Conservation (phyloP, 2,888 invertebrate genomes). For the Drosophila bunnanda region DNA sequence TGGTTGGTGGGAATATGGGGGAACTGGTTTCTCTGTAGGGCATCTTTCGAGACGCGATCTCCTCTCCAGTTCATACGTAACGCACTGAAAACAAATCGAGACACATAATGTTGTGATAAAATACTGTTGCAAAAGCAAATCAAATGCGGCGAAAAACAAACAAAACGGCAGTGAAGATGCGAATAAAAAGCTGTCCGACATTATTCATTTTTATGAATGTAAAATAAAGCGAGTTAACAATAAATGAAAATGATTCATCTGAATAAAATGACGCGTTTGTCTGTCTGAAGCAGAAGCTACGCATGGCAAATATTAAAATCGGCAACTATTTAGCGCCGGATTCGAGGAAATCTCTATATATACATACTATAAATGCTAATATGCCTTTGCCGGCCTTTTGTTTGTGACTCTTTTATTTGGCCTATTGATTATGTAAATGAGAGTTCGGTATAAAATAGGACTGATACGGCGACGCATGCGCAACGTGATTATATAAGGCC, state of each 20-base stretch:
- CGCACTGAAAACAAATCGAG: conserved; percentile 31
- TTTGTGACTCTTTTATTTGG: conserved; percentile 24
- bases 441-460: conserved; percentile 8
- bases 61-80: conserved; percentile 61
- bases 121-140: conserved; percentile 60
- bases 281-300: conserved; percentile 44
- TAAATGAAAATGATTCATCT: conserved; percentile 64
- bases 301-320: conserved; percentile 33
- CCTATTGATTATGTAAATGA: conserved; percentile 47
- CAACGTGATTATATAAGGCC: conserved; percentile 32
- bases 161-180: conserved; percentile 12
- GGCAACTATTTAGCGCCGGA: conserved; percentile 65
- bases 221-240: conserved; percentile 47
- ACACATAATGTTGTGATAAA: conserved; percentile 45
- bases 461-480: conserved; percentile 28
- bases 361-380: conserved; percentile 18
- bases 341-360: conserved; percentile 52
- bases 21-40: conserved; percentile 74
- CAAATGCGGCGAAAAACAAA: conserved; percentile 64
- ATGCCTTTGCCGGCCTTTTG: conserved; percentile 25
- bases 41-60: conserved; percentile 20
- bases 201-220: conserved; percentile 69
- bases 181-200: conserved; percentile 50
- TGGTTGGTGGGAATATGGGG: conserved; percentile 30
- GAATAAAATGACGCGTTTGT: conserved; percentile 57